Evolutionary conservation across 2,113 vertebrate genomes (phyloP).

Genomic region (Myanophis thanlyinensis): DNA sequence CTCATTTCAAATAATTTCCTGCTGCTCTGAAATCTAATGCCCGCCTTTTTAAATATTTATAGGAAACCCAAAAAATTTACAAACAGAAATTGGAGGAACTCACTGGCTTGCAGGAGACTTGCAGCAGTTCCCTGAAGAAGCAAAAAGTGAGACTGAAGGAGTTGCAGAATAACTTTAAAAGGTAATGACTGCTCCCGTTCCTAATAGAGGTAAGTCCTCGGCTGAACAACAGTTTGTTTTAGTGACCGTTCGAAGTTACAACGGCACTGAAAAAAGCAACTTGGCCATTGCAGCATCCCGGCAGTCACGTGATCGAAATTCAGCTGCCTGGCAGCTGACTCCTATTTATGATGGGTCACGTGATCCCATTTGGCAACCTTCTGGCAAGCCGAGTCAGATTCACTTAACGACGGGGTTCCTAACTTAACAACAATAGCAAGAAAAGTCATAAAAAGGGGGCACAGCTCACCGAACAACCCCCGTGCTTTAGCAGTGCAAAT

Average conservation of each 20-base stretch:
- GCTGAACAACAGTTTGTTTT: neutral
- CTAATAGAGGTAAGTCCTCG: neutral
- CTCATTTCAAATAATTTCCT: neutral
- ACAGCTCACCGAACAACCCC: too few relatives aligned
- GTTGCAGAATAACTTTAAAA: constrained; percentile 74
- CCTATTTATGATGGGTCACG: neutral
- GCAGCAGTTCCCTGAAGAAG: constrained; percentile 83
- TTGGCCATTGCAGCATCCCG: neutral
- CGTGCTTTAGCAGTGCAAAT: too few relatives aligned
- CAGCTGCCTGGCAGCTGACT: neutral
- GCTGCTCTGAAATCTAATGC: neutral
- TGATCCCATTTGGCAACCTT: too few relatives aligned
- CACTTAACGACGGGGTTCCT: neutral
- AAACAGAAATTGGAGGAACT: constrained; percentile 93
- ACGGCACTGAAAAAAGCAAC: neutral
- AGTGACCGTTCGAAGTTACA: neutral
- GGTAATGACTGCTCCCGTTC: constrained; percentile 64
- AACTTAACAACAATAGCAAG: neutral
- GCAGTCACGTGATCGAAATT: neutral
- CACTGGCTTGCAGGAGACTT: constrained; percentile 81
- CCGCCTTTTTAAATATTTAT: neutral
- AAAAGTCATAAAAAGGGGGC: too few relatives aligned
- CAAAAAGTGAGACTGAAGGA: constrained; percentile 86
- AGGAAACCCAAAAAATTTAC: constrained; percentile 95
- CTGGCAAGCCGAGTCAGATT: neutral